phyloP scores from a whole-genome alignment of 2,888 invertebrate genomes.

The Protula sp. region DNA sequence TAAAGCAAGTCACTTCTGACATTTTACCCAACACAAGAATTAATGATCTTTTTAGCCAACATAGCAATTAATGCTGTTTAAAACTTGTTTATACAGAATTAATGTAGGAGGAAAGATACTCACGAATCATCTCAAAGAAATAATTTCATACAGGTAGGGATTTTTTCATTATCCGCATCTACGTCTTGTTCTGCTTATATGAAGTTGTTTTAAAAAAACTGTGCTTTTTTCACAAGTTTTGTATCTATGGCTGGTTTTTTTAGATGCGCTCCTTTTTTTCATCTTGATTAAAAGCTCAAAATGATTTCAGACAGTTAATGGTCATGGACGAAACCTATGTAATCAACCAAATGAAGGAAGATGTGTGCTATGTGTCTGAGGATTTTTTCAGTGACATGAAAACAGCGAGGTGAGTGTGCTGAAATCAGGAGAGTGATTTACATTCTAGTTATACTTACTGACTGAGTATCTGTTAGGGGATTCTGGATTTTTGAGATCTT shows the following conservation, averaged over 20 bases:
- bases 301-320: constrained; percentile 77
- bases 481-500: too few species aligned
- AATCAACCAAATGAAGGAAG: constrained; percentile 97
- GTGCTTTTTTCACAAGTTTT: too few species aligned
- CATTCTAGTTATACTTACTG: not conserved
- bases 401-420: constrained; percentile 39
- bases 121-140: constrained; percentile 96
- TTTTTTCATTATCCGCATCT: too few species aligned
- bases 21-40: too few species aligned
- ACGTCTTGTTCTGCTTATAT: too few species aligned
- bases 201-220: too few species aligned
- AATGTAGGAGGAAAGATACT: constrained; percentile 95
- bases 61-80: too few species aligned
- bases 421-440: not conserved
- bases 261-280: too few species aligned
- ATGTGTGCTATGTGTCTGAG: constrained; percentile 85
- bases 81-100: constrained; percentile 69
- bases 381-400: constrained; percentile 70
- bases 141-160: constrained; percentile 78
- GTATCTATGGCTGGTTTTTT: too few species aligned
- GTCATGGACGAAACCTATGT: constrained; percentile 99
- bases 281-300: too few species aligned
- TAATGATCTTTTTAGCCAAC: too few species aligned
- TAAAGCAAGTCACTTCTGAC: too few species aligned
- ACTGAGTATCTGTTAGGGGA: not conserved